These are phyloP conservation scores for Lucifuga dentata DNA, from an alignment of 2,113 vertebrate genomes.

Conservation along the genomic window DNA sequence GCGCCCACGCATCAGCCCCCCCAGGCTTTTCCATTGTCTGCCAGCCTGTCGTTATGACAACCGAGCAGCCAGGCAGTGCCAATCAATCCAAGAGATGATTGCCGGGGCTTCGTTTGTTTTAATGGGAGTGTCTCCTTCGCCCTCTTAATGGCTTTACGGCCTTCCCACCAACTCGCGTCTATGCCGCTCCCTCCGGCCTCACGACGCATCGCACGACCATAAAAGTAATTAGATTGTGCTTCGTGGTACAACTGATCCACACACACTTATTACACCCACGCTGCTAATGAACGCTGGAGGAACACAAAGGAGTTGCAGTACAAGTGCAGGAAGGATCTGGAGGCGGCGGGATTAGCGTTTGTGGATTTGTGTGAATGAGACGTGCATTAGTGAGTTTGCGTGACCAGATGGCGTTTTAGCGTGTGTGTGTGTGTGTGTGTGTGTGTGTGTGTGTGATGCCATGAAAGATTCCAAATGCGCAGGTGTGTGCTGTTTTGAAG, in stretches of 20 bases:
- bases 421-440: not conserved
- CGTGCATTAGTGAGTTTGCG: not conserved
- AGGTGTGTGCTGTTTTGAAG: too few species aligned
- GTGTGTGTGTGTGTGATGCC: not conserved
- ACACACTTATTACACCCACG: conserved; percentile 49
- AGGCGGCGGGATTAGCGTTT: conserved; percentile 10
- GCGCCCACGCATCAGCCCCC: not conserved
- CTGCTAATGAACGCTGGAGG: conserved; percentile 56
- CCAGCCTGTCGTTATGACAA: conserved; percentile 7
- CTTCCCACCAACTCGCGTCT: conserved; percentile 44
- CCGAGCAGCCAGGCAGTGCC: conserved; percentile 27
- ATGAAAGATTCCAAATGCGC: too few species aligned
- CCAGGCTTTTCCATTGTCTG: not conserved
- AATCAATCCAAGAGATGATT: conserved; percentile 47
- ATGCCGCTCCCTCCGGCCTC: conserved; percentile 22
- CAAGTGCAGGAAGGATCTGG: conserved; percentile 28
- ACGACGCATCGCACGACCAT: conserved; percentile 31
- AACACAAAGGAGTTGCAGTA: conserved; percentile 22
- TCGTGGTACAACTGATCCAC: conserved; percentile 55
- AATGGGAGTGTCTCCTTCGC: conserved; percentile 54
- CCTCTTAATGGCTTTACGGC: conserved; percentile 65
- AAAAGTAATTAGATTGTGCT: conserved; percentile 69
- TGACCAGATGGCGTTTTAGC: not conserved
- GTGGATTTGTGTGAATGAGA: not conserved
- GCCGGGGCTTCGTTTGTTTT: conserved; percentile 47